Base-by-base conservation (phyloP, 2,888 invertebrate genomes). In the Xylota sylvarum region DNA sequence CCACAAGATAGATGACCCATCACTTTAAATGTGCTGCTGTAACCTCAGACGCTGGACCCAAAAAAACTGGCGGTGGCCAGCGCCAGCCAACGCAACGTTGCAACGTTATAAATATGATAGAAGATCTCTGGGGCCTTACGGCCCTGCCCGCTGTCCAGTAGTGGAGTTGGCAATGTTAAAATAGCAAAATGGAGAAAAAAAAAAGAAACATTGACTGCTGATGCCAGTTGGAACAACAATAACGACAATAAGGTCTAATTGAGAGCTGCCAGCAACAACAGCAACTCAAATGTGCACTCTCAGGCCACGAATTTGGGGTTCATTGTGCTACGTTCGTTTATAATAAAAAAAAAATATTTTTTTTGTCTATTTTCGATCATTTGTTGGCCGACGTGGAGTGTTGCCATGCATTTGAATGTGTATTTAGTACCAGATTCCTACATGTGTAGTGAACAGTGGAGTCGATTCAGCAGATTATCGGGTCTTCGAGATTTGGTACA, bases 241-340 rank as follows among this genome's bases (percentile, higher is more conserved):
- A 52, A 69, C 37, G 50, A 78, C 77, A 78, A 78, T 78, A 35
- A 50, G 40, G 40, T 60, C 60, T 78, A 78, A 78, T 78, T 78
- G 60, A 78, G 58, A 43, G 43, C 69, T 62, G 60, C 52, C 77
- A 69, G 77, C 69, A 69, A 43, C 50, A 69, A 43, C 50, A 69
- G 52, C 69, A 78, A 69, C 50, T 60, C 43, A 17, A 58, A 60
- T 78, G 60, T 60, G 60, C 67, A 67, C 50, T 69, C 43, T 37
- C 19, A 1, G 37, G 74, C 46, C 40, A 32, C 67, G 58, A 56
- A 58, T 37, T 65, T 77, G 17, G 77, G 27, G 77, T 77, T 77
- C 77, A 77, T 67, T 77, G 77, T 50, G 77, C 77, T 60, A 37
- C 27, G 30, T 60, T 67, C 48, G 48, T 67, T 67, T 40, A 40